Percentiles rank a stretch among this genome's conserved stretches.
phyloP scores from a whole-genome alignment of 2,888 invertebrate species.

The Eupithecia inturbata region DNA sequence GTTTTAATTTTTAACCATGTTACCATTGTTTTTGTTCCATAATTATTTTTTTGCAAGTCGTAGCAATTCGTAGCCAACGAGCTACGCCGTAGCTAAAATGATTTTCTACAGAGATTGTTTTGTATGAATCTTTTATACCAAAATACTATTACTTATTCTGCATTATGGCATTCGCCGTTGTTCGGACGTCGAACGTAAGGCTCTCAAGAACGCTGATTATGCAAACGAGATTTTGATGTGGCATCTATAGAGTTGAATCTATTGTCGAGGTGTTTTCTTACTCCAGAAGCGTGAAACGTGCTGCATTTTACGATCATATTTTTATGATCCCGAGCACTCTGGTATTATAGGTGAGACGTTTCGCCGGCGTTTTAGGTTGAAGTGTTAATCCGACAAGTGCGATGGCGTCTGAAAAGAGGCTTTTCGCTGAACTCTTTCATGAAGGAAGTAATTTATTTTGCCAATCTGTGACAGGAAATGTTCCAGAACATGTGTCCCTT shows the following conservation, averaged over 20 bases:
- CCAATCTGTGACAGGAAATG: conserved; percentile 11
- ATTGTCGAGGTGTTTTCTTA: conserved; percentile 30
- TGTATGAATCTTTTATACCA: not conserved
- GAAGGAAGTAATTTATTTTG: conserved; percentile 8
- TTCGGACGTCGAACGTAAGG: conserved; percentile 35
- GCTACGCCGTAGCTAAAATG: not conserved
- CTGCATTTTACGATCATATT: conserved; percentile 28
- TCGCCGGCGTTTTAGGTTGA: conserved; percentile 5
- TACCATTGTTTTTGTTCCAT: no score
- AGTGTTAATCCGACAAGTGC: conserved; percentile 12
- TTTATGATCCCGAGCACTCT: conserved; percentile 9
- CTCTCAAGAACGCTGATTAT: conserved; percentile 39
- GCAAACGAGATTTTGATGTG: conserved; percentile 44
- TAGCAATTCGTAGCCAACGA: not conserved
- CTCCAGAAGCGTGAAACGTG: conserved; percentile 12
- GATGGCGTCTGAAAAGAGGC: conserved; percentile 9
- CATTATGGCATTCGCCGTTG: conserved; percentile 42
- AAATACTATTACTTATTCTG: conserved; percentile 12
- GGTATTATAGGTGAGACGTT: conserved; percentile 3
- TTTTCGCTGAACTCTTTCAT: conserved; percentile 6
- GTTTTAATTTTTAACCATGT: no score
- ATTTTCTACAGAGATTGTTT: not conserved
- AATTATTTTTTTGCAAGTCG: no score
- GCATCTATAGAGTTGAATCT: conserved; percentile 32
- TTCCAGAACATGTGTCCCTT: conserved; percentile 3